Evolutionary conservation across 2,113 vertebrate species (phyloP), one percentile per base, ranked within the genome.

Genomic region (Casuarius casuarius): DNA sequence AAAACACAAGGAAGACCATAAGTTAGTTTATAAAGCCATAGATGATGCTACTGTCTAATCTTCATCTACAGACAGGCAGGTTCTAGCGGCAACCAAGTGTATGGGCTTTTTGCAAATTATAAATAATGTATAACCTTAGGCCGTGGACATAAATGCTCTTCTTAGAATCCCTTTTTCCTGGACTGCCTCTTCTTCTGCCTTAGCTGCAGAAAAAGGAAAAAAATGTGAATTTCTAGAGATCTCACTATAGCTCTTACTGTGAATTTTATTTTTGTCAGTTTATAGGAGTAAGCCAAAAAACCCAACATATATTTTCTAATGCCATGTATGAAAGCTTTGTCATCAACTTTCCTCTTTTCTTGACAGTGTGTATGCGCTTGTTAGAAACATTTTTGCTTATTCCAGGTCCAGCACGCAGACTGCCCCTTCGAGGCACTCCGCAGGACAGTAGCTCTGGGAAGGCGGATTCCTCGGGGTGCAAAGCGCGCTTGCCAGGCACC

Each of bases 1-100:
- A 54, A 95, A 96, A 87, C 84, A 70, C 51, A 56, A 83, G 74
- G 74, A 93, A 94, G 59, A 33, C 33, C 66, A 92, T 61, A 73
- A 86, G 19, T 81, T 68, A 89, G 20, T 73, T 88, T 44, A 62
- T 71, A 86, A 75, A 78, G 83, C 77, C 31, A 79, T 17, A 74
- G 71, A 84, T 44, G 70, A 31, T 77, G 82, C 18, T 66, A 7
- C 71, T 95, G 26, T 58, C 38, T 84, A 81, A 58, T 77, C 83
- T 51, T 25, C 19, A 61, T 65, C 75, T 65, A 59, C 35, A 89
- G 89, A 77, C 31, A 86, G 49, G 72, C 17, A 70, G n/a, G 62
- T 87, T 82, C 26, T 35, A 78, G 62, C 74, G 73, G 33, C 86
- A 93, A 74, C 19, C 12, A 89, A 86, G 68, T 63, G 3, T 40